Conservation (phyloP, 2,888 invertebrate genomes). For the Laothoe populi region DNA sequence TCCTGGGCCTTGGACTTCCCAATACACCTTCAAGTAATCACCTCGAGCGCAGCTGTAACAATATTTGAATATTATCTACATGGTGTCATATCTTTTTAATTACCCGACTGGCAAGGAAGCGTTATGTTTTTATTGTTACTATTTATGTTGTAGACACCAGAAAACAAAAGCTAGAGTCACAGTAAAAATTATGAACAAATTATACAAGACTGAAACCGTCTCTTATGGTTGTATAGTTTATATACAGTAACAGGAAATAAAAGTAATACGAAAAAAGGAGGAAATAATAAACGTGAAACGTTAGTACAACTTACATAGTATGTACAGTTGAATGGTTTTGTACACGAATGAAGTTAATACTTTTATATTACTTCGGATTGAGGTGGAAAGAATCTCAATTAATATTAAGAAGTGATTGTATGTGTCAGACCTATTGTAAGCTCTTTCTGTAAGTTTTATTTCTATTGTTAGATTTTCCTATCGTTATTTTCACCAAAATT, state of each 20-base stretch:
- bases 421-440: slow-evolving; percentile 7
- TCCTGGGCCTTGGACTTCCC: slow-evolving; percentile 89
- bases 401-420: slow-evolving; percentile 15
- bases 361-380: background rate
- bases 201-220: too few relatives aligned
- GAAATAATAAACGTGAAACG: background rate
- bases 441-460: background rate
- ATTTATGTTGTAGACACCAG: too few relatives aligned
- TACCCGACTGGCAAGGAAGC: too few relatives aligned
- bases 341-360: slow-evolving; percentile 14
- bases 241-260: background rate
- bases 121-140: too few relatives aligned
- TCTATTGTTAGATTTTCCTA: background rate
- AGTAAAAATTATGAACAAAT: too few relatives aligned
- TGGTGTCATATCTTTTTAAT: too few relatives aligned
- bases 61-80: background rate
- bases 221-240: background rate
- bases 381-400: slow-evolving; percentile 3
- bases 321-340: slow-evolving; percentile 1
- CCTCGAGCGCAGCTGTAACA: slow-evolving; percentile 88
- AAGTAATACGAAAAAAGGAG: background rate
- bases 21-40: slow-evolving; percentile 91
- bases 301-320: background rate
- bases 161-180: too few relatives aligned
- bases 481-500: background rate